Conservation (phyloP, 2,797 vertebrate genomes). For the Carcharodon carcharias region DNA sequence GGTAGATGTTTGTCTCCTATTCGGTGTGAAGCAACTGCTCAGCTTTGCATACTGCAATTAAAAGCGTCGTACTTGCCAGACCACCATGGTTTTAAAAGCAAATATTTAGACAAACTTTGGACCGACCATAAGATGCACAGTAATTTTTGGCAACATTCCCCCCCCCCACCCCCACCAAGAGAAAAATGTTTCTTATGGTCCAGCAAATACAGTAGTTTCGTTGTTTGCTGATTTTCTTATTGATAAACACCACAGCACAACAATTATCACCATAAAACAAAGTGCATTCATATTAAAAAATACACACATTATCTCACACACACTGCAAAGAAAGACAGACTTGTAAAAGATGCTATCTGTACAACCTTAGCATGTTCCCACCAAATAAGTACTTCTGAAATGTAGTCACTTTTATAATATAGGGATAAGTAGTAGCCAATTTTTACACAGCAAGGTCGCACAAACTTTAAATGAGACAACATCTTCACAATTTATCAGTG, state of each 20-base stretch:
- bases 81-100: no score
- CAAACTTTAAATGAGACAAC: background rate
- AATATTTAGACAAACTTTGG: no score
- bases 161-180: no score
- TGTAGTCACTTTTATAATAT: background rate
- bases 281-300: slow-evolving; percentile 38
- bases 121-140: no score
- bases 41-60: background rate
- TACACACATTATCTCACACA: background rate
- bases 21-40: background rate
- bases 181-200: no score
- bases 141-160: no score
- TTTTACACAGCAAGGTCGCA: background rate
- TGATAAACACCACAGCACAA: background rate
- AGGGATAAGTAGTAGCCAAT: background rate
- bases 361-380: background rate
- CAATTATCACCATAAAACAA: background rate
- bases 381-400: background rate
- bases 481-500: background rate
- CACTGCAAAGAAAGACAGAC: background rate
- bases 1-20: background rate
- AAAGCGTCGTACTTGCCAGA: background rate
- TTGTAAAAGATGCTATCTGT: background rate
- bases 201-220: no score
- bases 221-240: background rate